Evolutionary conservation across 2,113 vertebrate species (phyloP), one percentile per base, ranked within the genome.

Genomic region (Hylia prasina): DNA sequence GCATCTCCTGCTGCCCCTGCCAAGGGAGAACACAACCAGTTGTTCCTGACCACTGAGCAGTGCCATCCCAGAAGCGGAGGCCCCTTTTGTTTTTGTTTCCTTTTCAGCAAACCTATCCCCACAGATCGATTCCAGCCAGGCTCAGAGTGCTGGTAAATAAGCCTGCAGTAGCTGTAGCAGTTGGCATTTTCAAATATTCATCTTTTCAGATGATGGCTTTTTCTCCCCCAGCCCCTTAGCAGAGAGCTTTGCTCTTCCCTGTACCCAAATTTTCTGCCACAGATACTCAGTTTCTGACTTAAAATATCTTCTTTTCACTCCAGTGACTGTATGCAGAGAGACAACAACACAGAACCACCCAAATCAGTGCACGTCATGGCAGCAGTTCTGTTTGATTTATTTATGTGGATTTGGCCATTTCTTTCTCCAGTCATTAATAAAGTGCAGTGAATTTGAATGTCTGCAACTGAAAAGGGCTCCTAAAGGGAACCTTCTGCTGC

Each of bases 121-220:
- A 31, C 15, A 90, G 89, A 90, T 84, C 2, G 0, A 93, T 81
- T 89, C 87, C 87, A 92, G 78, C 87, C 50, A 2, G 3, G 58
- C 8, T 6, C 90, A 83, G 68, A 76, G 73, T 30, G 51, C 48
- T 83, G 42, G 45, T 80, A 69, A 73, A 81, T 31, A 61, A 15
- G 23, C 64, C 63, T 4, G 1, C 44, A 31, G 86, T 75, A 60
- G 72, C 89, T 91, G 80, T 47, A 89, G 92, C 91, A 87, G 87
- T 96, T 97, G 92, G 69, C 2, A 25, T 82, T 97, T 95, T 97
- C 96, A 96, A 96, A 95, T 95, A 96, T 94, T 97, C 86, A 93
- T 96, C 71, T 87, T 94, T 95, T 71, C 80, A 61, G 69, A 95
- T 40, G n/a, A 63, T 68, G 66, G 13, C 15, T 61, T 82, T 92